These are phyloP conservation scores for Tragulus kanchil DNA, from an alignment of 2,113 vertebrate species.

Conservation along the genomic window DNA sequence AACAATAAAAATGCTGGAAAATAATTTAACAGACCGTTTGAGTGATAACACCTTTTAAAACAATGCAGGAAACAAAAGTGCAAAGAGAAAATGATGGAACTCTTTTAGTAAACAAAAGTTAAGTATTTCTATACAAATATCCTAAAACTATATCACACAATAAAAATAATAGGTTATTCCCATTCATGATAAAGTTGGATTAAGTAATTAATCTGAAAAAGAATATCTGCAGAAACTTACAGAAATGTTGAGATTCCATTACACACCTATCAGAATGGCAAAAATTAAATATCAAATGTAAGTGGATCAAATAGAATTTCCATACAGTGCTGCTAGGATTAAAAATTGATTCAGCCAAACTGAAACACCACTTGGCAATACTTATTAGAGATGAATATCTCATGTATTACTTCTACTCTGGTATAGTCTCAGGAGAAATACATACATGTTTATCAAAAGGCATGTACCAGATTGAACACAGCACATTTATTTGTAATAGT, in stretches of 20 bases:
- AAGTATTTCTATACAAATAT: neutral
- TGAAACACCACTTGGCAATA: neutral
- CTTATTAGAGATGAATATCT: neutral
- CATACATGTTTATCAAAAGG: neutral
- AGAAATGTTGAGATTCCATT: neutral
- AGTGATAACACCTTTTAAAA: neutral
- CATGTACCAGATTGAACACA: neutral
- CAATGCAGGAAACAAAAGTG: neutral
- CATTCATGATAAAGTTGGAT: neutral
- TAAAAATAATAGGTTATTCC: neutral
- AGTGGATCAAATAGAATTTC: neutral
- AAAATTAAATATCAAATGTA: neutral
- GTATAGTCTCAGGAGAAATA: neutral
- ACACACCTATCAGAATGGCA: neutral
- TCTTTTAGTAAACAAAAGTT: neutral
- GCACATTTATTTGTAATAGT: neutral
- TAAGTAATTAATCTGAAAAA: neutral
- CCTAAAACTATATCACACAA: neutral
- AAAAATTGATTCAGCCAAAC: neutral
- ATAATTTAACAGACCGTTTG: neutral
- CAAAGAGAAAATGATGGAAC: neutral
- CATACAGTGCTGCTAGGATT: neutral
- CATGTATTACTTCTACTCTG: too few relatives aligned
- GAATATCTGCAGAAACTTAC: neutral
- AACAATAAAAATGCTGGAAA: neutral